Evolutionary conservation across 2,113 vertebrate species (phyloP), one percentile per base, ranked within the genome.

Genomic region (Microtus montanus): DNA sequence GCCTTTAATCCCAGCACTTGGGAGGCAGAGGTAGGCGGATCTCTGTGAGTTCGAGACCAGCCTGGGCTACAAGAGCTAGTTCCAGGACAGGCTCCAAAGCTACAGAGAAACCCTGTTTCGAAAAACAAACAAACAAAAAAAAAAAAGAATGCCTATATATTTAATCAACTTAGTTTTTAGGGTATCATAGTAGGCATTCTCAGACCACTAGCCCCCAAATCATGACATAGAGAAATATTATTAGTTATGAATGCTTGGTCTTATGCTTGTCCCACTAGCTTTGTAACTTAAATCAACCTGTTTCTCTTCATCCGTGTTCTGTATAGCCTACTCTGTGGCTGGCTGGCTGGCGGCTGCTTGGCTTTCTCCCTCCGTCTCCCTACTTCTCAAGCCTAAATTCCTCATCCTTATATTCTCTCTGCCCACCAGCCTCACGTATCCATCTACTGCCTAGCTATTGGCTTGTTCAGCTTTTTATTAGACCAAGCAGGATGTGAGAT

Each of bases 81-180:
- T n/a, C n/a, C n/a, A n/a, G n/a, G n/a, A n/a, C n/a, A n/a, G n/a
- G n/a, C n/a, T n/a, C n/a, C n/a, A n/a, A n/a, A n/a, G n/a, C n/a
- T n/a, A n/a, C n/a, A n/a, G n/a, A n/a, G n/a, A n/a, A n/a, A n/a
- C n/a, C n/a, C n/a, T n/a, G n/a, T n/a, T n/a, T n/a, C n/a, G n/a
- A n/a, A n/a, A n/a, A n/a, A n/a, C n/a, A n/a, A n/a, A n/a, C n/a
- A n/a, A n/a, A n/a, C n/a, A n/a, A n/a, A n/a, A 71, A 71, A 15
- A 71, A 85, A n/a, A n/a, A 71, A 71, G 33, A 71, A 85, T 91
- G 5, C 38, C 33, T 75, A 0, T 74, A 85, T 87, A 38, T 85
- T 74, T 92, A 64, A 90, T 88, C 47, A 85, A 3, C 78, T 93
- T 93, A 88, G 44, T 84, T 89, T 93, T 96, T 47, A 92, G 52